Conservation (phyloP, 2,888 invertebrate genomes). For the Diaprepes abbreviatus region DNA sequence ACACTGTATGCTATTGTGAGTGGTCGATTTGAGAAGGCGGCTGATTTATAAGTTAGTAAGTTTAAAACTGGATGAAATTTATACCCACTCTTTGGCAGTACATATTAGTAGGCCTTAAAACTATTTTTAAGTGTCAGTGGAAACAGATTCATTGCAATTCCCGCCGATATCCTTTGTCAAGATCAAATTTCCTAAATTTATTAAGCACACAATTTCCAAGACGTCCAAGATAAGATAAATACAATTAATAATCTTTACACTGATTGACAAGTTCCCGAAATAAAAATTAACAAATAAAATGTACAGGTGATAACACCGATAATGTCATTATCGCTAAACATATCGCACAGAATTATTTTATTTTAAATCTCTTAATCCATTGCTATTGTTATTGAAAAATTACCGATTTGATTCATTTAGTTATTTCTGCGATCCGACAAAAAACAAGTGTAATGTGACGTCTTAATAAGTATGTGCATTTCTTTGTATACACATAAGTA, state of each 20-base stretch:
- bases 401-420: conserved; percentile 11
- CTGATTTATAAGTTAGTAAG: too few species aligned
- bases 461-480: background rate
- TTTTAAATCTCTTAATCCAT: conserved; percentile 32
- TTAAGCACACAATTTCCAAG: background rate
- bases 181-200: too few species aligned
- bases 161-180: too few species aligned
- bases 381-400: conserved; percentile 25
- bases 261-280: conserved; percentile 21
- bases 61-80: too few species aligned
- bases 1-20: too few species aligned
- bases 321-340: background rate
- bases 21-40: too few species aligned
- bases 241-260: background rate
- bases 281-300: conserved; percentile 7
- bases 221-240: conserved; percentile 18
- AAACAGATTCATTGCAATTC: too few species aligned
- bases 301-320: background rate
- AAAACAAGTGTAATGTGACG: conserved; percentile 1
- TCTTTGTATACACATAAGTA: background rate
- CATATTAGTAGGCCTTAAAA: too few species aligned
- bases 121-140: too few species aligned
- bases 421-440: background rate
- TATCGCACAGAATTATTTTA: conserved; percentile 15
- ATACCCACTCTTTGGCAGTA: too few species aligned